Conservation (phyloP, 2,888 invertebrate genomes). For the Rotaria socialis region DNA sequence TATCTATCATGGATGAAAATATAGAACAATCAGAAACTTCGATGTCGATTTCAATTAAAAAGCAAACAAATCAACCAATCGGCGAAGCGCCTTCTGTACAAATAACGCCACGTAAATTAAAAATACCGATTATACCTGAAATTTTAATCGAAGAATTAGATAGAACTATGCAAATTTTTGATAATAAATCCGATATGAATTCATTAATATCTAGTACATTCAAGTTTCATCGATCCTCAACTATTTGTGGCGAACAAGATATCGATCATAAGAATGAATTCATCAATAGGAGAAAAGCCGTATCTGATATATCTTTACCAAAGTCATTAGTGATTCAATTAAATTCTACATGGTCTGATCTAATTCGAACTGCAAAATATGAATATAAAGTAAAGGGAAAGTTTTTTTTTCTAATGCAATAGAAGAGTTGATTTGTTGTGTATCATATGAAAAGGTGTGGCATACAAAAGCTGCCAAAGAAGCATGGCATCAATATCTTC, state of each 20-base stretch:
- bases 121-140: not conserved
- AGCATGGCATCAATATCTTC: not conserved
- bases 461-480: slow-evolving; percentile 7
- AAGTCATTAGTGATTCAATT: not conserved
- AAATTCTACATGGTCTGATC: slow-evolving; percentile 17
- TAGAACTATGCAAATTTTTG: not conserved
- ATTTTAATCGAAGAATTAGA: not conserved
- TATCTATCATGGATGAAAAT: not conserved
- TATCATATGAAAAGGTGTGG: not conserved
- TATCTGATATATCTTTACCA: not conserved
- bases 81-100: too few species aligned
- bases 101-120: too few species aligned
- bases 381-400: not conserved
- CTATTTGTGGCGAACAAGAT: too few species aligned
- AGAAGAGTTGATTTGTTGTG: not conserved
- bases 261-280: not conserved
- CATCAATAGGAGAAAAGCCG: not conserved
- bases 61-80: not conserved
- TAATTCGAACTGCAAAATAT: not conserved
- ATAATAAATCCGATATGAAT: not conserved
- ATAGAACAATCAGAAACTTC: not conserved
- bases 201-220: not conserved
- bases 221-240: too few species aligned
- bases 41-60: not conserved
- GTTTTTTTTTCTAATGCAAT: too few species aligned